phyloP scores from a whole-genome alignment of 2,113 vertebrate genomes.

The Anolis sagrei region DNA sequence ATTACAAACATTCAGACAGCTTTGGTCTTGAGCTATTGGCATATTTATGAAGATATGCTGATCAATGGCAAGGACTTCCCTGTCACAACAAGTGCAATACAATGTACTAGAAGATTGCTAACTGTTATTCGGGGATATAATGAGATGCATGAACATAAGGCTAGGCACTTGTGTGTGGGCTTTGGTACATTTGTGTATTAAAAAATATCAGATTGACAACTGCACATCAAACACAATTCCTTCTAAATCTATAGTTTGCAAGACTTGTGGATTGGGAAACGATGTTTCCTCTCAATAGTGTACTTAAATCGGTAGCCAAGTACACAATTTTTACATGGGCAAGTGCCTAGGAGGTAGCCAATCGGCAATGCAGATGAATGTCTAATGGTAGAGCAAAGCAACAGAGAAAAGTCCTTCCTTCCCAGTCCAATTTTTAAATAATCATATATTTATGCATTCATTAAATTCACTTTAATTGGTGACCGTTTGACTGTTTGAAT shows the following conservation, averaged over 20 bases:
- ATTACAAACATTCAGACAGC: neutral
- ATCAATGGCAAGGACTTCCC: neutral
- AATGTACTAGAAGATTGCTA: neutral
- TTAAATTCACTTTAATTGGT: no score
- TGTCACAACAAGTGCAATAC: no score
- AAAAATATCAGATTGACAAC: no score
- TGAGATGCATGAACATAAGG: neutral
- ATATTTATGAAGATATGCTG: neutral
- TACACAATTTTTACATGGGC: neutral
- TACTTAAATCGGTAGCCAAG: neutral
- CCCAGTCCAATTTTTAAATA: no score
- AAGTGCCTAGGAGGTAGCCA: neutral
- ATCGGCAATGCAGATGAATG: neutral
- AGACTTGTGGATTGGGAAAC: neutral
- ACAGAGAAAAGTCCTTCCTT: neutral
- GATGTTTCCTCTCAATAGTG: neutral
- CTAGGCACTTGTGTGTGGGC: no score
- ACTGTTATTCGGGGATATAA: neutral
- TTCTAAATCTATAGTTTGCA: neutral
- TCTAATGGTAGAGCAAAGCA: neutral
- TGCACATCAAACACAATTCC: neutral
- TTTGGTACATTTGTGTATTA: neutral
- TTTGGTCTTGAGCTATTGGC: neutral
- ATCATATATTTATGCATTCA: no score
- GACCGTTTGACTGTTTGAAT: no score